These are phyloP conservation scores for Apis dorsata DNA, from an alignment of 1,140 invertebrate species.

Conservation along the genomic window DNA sequence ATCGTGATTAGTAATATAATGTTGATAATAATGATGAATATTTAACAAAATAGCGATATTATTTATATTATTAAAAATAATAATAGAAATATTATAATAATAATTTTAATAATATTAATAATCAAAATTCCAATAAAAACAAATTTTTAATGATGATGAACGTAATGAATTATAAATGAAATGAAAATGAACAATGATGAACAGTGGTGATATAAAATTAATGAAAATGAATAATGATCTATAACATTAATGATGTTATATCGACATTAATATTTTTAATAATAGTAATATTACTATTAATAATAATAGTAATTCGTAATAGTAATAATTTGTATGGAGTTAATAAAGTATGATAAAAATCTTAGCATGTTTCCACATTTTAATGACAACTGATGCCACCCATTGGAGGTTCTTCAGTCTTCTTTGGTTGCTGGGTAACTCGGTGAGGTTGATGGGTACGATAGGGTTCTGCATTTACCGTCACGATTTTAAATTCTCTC, in stretches of 20 bases:
- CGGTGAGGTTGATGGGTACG: slow-evolving; percentile 69
- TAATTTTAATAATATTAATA: slow-evolving; percentile 40
- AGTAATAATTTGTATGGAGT: slow-evolving; percentile 45
- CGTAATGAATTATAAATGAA: not conserved
- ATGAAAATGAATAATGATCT: slow-evolving; percentile 26
- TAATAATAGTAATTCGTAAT: slow-evolving; percentile 57
- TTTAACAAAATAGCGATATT: slow-evolving; percentile 19
- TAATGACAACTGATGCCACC: slow-evolving; percentile 74
- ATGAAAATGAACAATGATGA: slow-evolving; percentile 10
- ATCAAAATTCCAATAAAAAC: slow-evolving; percentile 29
- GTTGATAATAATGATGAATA: slow-evolving; percentile 26
- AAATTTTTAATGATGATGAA: not conserved
- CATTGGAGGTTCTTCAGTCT: slow-evolving; percentile 78
- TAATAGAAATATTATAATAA: slow-evolving; percentile 51
- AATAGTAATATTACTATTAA: slow-evolving; percentile 55
- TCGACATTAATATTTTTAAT: slow-evolving; percentile 37
- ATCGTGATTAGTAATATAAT: slow-evolving; percentile 30
- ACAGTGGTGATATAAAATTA: not conserved
- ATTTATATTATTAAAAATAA: slow-evolving; percentile 42
- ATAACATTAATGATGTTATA: slow-evolving; percentile 58
- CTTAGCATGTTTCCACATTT: slow-evolving; percentile 67
- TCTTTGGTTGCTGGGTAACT: slow-evolving; percentile 79
- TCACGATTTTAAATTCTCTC: slow-evolving; percentile 36
- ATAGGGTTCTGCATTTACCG: slow-evolving; percentile 47
- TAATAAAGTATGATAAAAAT: slow-evolving; percentile 49